Base-by-base conservation (phyloP, 2,797 vertebrate species). In the Lithobates sylvaticus region DNA sequence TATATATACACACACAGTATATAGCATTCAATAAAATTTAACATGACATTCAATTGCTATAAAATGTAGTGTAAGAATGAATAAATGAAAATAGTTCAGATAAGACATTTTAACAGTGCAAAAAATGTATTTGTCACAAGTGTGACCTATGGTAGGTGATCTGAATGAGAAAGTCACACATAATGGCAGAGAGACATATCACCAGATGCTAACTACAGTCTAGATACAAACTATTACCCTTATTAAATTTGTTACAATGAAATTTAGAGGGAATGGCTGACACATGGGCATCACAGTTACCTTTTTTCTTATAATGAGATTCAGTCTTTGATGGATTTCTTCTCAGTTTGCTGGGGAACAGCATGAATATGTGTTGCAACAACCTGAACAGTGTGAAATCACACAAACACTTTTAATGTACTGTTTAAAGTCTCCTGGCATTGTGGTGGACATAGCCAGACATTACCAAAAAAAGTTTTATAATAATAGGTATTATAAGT, bases 371-470 rank as follows among this genome's bases (percentile, higher is more conserved):
- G 64, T 85, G 78, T 67, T 70, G 21, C 64, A 76, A 32, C 67
- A 81, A 75, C 73, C 64, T 81, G 81, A 79, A 86, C 78, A 86
- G 81, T 77, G 78, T 67, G 67, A 75, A 86, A 81, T 86, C 65
- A 76, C 47, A 70, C n/a, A 86, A 81, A 77, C 71, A 79, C 73
- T 76, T 65, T 61, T 80, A 85, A 78, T 79, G 77, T 76, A 54
- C 58, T 69, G 70, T 71, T 27, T 69, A 74, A 78, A 78, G 64
- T 27, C 81, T 65, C 23, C 10, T 67, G n/a, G 36, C 64, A 7
- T 65, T 70, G 67, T 36, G 10, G 70, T 68, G 47, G 75, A 44
- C 50, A 70, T 54, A 64, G 67, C 39, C 78, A 70, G 23, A 70
- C 44, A 54, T 54, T 54, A 54, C 50, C 13, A 54, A 54, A 54